These are phyloP conservation scores for Tinea trinotella DNA, from an alignment of 2,888 invertebrate species.

Conservation along the genomic window DNA sequence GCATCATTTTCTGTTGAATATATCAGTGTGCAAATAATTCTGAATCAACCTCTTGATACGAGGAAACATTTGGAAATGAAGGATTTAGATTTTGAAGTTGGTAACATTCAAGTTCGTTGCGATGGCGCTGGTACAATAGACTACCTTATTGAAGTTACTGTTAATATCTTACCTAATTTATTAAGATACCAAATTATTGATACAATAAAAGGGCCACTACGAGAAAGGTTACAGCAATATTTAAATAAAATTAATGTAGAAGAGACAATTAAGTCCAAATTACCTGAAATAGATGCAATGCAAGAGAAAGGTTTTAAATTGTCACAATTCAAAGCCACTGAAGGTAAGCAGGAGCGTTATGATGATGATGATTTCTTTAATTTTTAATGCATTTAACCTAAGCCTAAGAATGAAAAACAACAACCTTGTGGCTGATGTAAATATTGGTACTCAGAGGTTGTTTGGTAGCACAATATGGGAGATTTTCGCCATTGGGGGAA, in stretches of 20 bases:
- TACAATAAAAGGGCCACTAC: slow-evolving; percentile 84
- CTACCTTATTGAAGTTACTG: slow-evolving; percentile 83
- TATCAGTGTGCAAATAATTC: slow-evolving; percentile 76
- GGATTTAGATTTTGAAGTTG: slow-evolving; percentile 83
- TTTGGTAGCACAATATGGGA: slow-evolving; percentile 63
- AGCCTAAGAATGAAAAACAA: too few species aligned
- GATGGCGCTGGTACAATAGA: slow-evolving; percentile 91
- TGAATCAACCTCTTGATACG: slow-evolving; percentile 85
- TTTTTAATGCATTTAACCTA: slow-evolving; percentile 42
- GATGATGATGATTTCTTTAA: slow-evolving; percentile 66
- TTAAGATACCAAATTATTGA: slow-evolving; percentile 91
- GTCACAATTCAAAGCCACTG: slow-evolving; percentile 39
- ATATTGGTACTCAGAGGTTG: background rate
- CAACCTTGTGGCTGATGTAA: too few species aligned
- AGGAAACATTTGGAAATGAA: slow-evolving; percentile 79
- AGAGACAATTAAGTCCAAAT: slow-evolving; percentile 77
- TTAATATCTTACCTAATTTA: slow-evolving; percentile 88
- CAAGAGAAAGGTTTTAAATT: slow-evolving; percentile 59
- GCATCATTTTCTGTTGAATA: slow-evolving; percentile 86
- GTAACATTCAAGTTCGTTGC: slow-evolving; percentile 87
- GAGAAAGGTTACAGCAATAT: slow-evolving; percentile 80
- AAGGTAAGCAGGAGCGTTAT: slow-evolving; percentile 30
- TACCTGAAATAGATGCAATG: slow-evolving; percentile 77
- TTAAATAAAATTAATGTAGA: slow-evolving; percentile 83
- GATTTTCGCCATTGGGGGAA: slow-evolving; percentile 76